A percentile compares a stretch with the other conserved stretches of the same genome.
phyloP scores from a whole-genome alignment of 2,797 vertebrate genomes.

The Tenualosa ilisha region DNA sequence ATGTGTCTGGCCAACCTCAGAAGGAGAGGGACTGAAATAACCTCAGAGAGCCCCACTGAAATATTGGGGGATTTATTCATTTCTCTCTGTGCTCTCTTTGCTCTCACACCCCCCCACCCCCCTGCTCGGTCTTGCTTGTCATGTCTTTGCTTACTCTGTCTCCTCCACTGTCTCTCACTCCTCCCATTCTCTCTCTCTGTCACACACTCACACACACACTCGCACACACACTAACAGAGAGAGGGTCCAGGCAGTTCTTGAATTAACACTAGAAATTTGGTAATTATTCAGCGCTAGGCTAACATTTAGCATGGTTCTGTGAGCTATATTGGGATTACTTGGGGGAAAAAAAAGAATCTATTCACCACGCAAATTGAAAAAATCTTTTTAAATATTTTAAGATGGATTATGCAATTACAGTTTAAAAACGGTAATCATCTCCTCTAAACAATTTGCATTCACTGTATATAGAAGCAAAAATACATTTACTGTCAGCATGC shows the following conservation, averaged over 20 bases:
- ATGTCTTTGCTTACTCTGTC: background rate
- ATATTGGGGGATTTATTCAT: constrained; percentile 11
- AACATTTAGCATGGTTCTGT: constrained; percentile 29
- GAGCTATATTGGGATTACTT: constrained; percentile 22
- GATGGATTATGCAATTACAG: constrained; percentile 1
- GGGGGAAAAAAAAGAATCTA: constrained; percentile 13
- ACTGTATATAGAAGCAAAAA: constrained; percentile 17
- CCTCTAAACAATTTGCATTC: background rate
- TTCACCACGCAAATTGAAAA: constrained; percentile 31
- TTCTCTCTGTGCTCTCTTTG: background rate
- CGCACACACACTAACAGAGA: background rate
- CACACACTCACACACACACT: background rate
- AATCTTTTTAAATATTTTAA: constrained; percentile 25
- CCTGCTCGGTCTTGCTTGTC: background rate
- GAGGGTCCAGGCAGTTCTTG: background rate
- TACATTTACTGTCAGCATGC: background rate
- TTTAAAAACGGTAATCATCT: background rate
- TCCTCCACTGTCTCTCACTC: background rate
- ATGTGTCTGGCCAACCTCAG: constrained; percentile 21
- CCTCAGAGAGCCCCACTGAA: background rate
- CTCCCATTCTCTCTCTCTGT: constrained; percentile 15
- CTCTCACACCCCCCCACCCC: background rate
- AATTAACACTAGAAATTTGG: constrained; percentile 28
- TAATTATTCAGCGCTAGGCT: constrained; percentile 33
- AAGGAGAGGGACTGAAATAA: constrained; percentile 23